Base-by-base conservation (phyloP, 2,797 vertebrate species). In the Anabas testudineus region DNA sequence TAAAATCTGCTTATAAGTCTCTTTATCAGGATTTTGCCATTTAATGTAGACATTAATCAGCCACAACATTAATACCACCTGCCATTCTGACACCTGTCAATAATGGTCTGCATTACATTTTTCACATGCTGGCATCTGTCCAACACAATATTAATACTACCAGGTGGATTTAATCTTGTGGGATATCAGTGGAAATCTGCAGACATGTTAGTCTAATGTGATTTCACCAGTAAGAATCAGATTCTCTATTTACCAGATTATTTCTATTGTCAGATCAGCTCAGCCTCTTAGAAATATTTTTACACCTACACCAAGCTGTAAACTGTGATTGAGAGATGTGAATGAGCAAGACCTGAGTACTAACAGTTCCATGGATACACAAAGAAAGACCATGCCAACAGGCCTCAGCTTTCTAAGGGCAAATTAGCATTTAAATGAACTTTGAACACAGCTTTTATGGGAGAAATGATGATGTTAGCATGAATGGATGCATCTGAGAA, bases 391-490 rank as follows among this genome's bases (percentile, higher is more conserved):
- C 7, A 10, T 60, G 32, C 55, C 47, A 21, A 42, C 10, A 26
- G 37, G 16, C n/a, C 42, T 67, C 30, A 0, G 30, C 57, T 62
- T 63, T 47, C 52, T 51, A 12, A 49, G 41, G 54, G 43, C 24
- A 47, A 54, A 80, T 78, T 71, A 62, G 26, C 74, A 81, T 81
- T 76, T 76, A 70, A 55, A 81, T 78, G 15, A 70, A 60, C 56
- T 69, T 63, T 75, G 52, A 62, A 52, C 1, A 7, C 51, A 67
- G 62, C 53, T 54, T 74, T 72, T 54, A 37, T 30, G 19, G 10
- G 52, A 66, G 41, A 37, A 73, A 63, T 56, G 28, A 54, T 21
- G 42, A 47, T 19, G 48, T 67, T 57, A 10, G 52, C 4, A 21
- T 63, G 47, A 69, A 55, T 58, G 37, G 32, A 56, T 60, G 37